These are phyloP conservation scores for Cryptomyrus ogoouensis DNA, from an alignment of 2,113 vertebrate species.

Conservation along the genomic window DNA sequence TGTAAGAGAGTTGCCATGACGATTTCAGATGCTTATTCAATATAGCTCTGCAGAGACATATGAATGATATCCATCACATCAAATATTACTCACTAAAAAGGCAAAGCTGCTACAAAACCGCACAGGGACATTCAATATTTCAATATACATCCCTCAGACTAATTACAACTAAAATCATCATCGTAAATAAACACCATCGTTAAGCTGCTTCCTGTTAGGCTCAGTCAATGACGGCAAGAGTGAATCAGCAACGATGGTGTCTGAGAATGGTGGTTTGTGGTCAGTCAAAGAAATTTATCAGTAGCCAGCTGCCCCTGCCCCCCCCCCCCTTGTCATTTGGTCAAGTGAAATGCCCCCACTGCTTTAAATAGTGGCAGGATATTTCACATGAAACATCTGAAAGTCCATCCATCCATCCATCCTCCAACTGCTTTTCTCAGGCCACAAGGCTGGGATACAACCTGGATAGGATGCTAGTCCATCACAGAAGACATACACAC, in stretches of 20 bases:
- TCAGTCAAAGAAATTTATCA: background rate
- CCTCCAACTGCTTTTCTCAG: background rate
- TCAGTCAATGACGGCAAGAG: background rate
- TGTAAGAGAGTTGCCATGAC: background rate
- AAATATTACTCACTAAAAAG: background rate
- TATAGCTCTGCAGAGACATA: background rate
- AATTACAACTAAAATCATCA: background rate
- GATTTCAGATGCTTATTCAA: background rate
- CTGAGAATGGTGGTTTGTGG: background rate
- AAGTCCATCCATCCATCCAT: background rate
- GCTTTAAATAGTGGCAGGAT: background rate
- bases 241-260: background rate
- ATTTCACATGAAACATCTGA: background rate
- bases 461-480: background rate
- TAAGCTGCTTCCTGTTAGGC: background rate
- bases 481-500: background rate
- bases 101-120: background rate
- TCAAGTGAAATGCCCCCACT: background rate
- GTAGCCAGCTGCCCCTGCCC: background rate
- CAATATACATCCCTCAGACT: background rate
- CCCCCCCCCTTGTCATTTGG: background rate
- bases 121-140: background rate
- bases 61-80: background rate
- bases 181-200: background rate
- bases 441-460: background rate